Percentiles rank a stretch among this genome's conserved stretches.
Evolutionary conservation across 2,888 invertebrate genomes (phyloP).

Genomic region (Nysson spinosus): DNA sequence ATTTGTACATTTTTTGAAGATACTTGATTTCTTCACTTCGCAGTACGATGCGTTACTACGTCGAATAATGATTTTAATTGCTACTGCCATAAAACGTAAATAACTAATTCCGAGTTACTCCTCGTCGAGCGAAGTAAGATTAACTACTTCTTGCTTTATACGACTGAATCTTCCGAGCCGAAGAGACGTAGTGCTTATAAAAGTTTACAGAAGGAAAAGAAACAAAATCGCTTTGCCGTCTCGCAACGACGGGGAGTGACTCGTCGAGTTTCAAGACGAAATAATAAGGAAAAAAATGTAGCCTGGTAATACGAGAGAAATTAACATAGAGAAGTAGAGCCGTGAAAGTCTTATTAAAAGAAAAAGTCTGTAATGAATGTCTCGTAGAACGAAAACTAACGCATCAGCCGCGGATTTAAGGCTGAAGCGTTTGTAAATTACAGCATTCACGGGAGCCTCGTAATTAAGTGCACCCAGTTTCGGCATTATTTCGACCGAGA

Average conservation of each 20-base stretch:
- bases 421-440: slow-evolving; percentile 15
- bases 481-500: too few species aligned
- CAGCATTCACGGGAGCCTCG: slow-evolving; percentile 11
- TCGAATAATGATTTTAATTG: neutral
- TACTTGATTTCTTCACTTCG: neutral
- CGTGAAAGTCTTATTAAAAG: neutral
- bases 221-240: neutral
- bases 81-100: too few species aligned
- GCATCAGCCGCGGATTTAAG: too few species aligned
- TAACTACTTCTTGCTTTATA: neutral
- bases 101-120: too few species aligned
- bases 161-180: neutral
- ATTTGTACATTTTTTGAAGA: neutral
- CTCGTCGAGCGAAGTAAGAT: too few species aligned
- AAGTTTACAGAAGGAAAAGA: neutral
- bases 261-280: too few species aligned
- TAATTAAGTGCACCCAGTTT: neutral
- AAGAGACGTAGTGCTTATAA: neutral
- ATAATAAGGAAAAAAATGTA: too few species aligned
- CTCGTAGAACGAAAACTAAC: too few species aligned
- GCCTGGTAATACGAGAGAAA: too few species aligned
- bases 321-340: too few species aligned
- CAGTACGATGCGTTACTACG: neutral
- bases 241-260: too few species aligned
- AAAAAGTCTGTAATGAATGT: neutral